Conservation (phyloP, 2,888 invertebrate genomes). For the Allophyes oxyacanthae region DNA sequence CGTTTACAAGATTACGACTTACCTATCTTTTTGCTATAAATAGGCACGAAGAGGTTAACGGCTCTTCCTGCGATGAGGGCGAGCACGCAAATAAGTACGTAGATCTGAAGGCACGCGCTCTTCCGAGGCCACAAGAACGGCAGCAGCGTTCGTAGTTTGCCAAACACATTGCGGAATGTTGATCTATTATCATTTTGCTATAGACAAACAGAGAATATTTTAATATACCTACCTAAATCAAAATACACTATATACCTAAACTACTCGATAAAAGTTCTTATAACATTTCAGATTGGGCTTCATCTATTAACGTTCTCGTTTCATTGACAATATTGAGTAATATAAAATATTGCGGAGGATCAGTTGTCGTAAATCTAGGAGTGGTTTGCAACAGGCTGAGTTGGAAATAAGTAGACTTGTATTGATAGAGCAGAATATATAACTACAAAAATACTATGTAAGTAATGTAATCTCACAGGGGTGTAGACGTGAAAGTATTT, state of each 20-base stretch:
- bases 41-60: conserved; percentile 97
- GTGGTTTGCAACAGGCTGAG: no score
- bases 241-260: neutral
- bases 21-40: conserved; percentile 97
- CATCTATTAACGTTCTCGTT: no score
- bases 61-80: conserved; percentile 94
- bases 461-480: conserved; percentile 62
- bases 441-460: conserved; percentile 20
- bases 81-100: conserved; percentile 94
- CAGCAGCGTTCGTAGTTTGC: conserved; percentile 93
- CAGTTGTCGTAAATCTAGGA: no score
- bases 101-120: conserved; percentile 92
- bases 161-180: conserved; percentile 94
- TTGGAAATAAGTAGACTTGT: no score
- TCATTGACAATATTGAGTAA: no score
- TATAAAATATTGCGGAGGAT: no score
- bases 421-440: conserved; percentile 6
- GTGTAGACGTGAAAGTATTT: conserved; percentile 58
- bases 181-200: conserved; percentile 90
- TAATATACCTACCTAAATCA: neutral
- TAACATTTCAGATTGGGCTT: no score
- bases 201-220: conserved; percentile 10
- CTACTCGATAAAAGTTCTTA: conserved; percentile 6
- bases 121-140: conserved; percentile 99
- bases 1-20: conserved; percentile 15